phyloP scores from a whole-genome alignment of 2,113 vertebrate species.

The Malurus melanocephalus region DNA sequence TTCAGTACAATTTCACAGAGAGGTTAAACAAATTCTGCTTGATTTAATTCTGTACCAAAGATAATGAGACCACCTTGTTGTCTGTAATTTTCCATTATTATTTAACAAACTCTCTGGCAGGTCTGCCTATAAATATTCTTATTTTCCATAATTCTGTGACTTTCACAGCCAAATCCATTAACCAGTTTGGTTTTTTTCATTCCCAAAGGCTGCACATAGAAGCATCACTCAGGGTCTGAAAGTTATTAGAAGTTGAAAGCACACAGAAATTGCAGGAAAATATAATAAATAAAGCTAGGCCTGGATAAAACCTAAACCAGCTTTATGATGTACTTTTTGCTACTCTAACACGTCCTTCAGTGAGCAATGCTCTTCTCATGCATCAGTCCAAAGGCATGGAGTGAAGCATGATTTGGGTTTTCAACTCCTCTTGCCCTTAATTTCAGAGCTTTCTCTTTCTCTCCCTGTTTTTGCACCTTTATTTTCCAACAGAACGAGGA shows the following conservation, averaged over 20 bases:
- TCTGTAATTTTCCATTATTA: conserved; percentile 47
- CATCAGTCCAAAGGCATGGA: neutral
- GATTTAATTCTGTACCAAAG: conserved; percentile 38
- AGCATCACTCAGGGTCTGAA: neutral
- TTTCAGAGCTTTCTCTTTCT: neutral
- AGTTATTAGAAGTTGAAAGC: neutral
- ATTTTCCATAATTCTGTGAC: conserved; percentile 21
- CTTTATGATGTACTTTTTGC: neutral
- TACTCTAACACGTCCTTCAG: neutral
- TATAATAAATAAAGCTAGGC: neutral
- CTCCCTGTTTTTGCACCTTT: neutral
- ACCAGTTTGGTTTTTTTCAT: neutral
- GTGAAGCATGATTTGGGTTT: neutral
- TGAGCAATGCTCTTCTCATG: neutral
- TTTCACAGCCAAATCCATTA: conserved; percentile 39
- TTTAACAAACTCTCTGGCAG: conserved; percentile 19
- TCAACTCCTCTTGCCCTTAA: neutral
- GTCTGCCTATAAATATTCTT: conserved; percentile 20
- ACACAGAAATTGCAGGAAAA: neutral
- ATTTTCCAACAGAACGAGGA: neutral
- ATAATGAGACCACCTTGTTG: conserved; percentile 23
- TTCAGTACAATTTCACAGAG: conserved; percentile 21
- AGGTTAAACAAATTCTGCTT: conserved; percentile 48
- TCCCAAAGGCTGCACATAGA: neutral
- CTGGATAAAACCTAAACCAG: neutral